Base-by-base conservation (phyloP, 2,113 vertebrate genomes). In the Oxygymnocypris stewartii region DNA sequence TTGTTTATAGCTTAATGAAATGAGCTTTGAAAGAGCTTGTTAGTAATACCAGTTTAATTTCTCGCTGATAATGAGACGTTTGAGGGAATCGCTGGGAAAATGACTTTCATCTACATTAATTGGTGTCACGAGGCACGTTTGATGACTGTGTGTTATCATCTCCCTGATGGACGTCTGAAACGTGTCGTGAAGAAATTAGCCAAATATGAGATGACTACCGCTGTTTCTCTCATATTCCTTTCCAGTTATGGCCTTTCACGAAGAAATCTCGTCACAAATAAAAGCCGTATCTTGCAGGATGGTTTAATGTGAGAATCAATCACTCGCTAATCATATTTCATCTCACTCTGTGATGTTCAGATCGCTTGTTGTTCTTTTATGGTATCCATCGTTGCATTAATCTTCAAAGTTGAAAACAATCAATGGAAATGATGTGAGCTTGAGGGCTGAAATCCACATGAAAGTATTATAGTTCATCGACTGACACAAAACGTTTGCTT, bases 71-170 rank as follows among this genome's bases (percentile, higher is more conserved):
- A 77, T 51, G 13, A 44, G 25, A 20, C 11, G 47, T 78, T 31
- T 77, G 25, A 77, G 25, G 75, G n/a, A 51, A 51, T 77, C 44
- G 75, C 74, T 49, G 74, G 42, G 44, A 77, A 71, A 51, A 51
- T 16, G 6, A 18, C 79, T 47, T 47, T 81, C 13, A 25, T 81
- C 59, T 6, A 2, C 79, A 65, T 40, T 20, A 14, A 1, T 23
- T 2, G 6, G 14, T 7, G 78, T 80, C 35, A 16, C 28, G 10
- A 49, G 49, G 4, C 77, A n/a, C 51, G 23, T 79, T 13, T 59
- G 77, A 79, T 37, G 28, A 59, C 47, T 35, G 51, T n/a, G 23
- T 80, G n/a, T 61, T 28, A 16, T 80, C 79, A 18, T 81, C 37
- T 44, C 61, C 2, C 31, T 28, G 28, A 47, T 20, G 37, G 37